Evolutionary conservation across 35 echinoderm and acorn worm genomes (phyloP), one percentile per base, ranked within the genome.

Genomic region (Lytechinus pictus): DNA sequence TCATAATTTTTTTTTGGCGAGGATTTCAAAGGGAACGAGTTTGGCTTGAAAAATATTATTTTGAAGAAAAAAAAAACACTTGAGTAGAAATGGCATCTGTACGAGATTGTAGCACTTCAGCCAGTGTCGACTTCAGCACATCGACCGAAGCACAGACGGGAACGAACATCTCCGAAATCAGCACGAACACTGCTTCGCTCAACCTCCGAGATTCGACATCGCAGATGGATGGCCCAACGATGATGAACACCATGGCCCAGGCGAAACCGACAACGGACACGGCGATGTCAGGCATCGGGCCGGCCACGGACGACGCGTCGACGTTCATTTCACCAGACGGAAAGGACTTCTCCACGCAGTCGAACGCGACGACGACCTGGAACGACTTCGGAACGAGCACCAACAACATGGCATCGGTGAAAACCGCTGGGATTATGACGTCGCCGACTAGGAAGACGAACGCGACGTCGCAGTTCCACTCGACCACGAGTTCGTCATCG

Each of bases 201-300:
- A 90, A 44, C 29, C 29, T 90, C 27, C 88, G 16, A 27, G 88
- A 90, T 8, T 90, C 88, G 88, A 90, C 27, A 13, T 90, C 88
- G 0, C 88, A 90, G 88, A 14, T 90, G 28, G 88, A 90, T 12
- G 88, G 88, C 52, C 88, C 88, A 9, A 54, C 4, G 88, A 90
- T 90, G 88, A 44, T 90, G 88, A 90, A 44, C 28, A 90, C 88
- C n/a, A 90, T 90, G 88, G 88, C 88, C 29, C 88, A 90, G 27
- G 88, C 88, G 29, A 90, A 90, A 29, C 88, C 88, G 10, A 4
- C 27, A 9, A 90, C 88, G 88, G 88, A 90, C 88, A 90, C 88
- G 29, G 88, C 88, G 88, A 90, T 90, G 88, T 28, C 88, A 14
- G 28, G 29, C 29, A 33, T 54, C 16, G 29, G 88, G 33, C 88